Evolutionary conservation across 2,797 vertebrate genomes (phyloP).

Genomic region (Alca torda): DNA sequence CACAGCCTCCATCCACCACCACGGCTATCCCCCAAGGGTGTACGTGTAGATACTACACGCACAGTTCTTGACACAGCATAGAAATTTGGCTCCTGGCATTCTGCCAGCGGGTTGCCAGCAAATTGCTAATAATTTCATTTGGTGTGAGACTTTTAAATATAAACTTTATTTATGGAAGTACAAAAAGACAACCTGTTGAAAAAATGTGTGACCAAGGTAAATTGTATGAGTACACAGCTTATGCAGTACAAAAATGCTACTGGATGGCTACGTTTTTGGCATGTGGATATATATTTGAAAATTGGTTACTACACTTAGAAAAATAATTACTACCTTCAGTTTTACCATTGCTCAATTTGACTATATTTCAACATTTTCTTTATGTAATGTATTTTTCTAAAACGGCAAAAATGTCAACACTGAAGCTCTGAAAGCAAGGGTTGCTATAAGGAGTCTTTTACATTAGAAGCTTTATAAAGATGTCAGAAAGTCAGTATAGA

Average conservation of each 20-base stretch:
- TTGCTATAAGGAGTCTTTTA: constrained; percentile 26
- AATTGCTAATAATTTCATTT: not conserved
- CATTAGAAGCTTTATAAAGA: constrained; percentile 55
- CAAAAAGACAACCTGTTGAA: not conserved
- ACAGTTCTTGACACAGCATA: not conserved
- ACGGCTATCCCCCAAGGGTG: not conserved
- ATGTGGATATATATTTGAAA: not conserved
- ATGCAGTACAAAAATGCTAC: not conserved
- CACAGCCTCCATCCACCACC: not conserved
- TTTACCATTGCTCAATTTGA: not conserved
- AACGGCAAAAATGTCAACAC: not conserved
- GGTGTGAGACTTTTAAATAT: not conserved
- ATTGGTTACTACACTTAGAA: not conserved
- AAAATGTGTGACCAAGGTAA: not conserved
- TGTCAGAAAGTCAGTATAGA: constrained; percentile 38
- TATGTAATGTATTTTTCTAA: not conserved
- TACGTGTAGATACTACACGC: not conserved
- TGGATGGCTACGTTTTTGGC: not conserved
- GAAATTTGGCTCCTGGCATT: not conserved
- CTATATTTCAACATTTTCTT: not conserved
- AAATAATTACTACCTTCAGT: not conserved
- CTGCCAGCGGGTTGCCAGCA: not conserved
- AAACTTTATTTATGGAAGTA: not conserved
- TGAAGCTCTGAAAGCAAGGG: constrained; percentile 19
- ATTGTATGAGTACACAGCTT: not conserved